A percentile compares a stretch with the other conserved stretches of the same genome.
Conservation (phyloP, 2,797 vertebrate species). For the Zalophus californianus region DNA sequence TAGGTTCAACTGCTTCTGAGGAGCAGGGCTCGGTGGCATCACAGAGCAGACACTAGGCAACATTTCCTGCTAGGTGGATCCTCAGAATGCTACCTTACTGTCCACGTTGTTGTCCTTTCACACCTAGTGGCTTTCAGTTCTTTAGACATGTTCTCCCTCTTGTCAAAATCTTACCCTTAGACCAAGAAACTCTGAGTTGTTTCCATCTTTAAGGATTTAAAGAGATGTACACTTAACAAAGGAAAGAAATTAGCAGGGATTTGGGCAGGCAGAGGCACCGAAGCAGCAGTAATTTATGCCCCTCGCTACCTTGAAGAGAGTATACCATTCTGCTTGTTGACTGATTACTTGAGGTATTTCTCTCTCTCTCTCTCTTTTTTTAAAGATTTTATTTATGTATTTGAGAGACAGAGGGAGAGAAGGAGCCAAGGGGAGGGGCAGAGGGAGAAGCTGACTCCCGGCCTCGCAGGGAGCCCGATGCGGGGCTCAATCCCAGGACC, state of each 20-base stretch:
- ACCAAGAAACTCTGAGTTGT: neutral
- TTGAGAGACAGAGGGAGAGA: too few species aligned
- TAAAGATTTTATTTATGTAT: too few species aligned
- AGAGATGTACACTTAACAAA: neutral
- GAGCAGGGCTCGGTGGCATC: neutral
- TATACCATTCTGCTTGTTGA: neutral
- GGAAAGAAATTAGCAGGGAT: neutral
- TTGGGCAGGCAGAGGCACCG: neutral
- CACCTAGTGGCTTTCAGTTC: neutral
- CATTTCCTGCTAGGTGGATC: neutral
- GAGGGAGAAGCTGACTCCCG: too few species aligned
- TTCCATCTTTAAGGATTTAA: neutral
- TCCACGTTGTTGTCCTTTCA: neutral
- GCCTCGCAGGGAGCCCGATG: too few species aligned
- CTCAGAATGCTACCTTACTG: neutral
- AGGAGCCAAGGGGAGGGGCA: too few species aligned
- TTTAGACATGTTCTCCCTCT: neutral
- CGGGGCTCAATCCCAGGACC: too few species aligned
- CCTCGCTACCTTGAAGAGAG: neutral
- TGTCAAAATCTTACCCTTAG: neutral
- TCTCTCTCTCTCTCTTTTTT: neutral
- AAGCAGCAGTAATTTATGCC: neutral
- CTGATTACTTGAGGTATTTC: neutral
- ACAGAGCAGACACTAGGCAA: neutral
- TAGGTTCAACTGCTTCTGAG: neutral